A percentile compares a stretch with the other conserved stretches of the same genome.
Evolutionary conservation across 2,888 invertebrate species (phyloP).

Genomic region (Volucella inanis): DNA sequence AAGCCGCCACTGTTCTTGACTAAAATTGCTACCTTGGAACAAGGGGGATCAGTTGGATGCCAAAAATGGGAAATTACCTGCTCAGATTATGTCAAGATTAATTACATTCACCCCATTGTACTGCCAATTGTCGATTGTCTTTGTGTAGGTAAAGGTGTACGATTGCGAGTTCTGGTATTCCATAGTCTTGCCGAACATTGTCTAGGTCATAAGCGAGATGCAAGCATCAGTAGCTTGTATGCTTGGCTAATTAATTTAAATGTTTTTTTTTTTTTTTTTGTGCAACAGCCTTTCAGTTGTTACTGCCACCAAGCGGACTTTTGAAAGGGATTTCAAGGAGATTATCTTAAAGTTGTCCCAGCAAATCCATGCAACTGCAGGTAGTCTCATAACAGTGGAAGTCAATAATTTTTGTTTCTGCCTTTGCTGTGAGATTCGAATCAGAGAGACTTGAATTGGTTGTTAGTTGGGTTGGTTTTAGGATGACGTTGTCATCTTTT

Average conservation of each 20-base stretch:
- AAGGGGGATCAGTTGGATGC: slow-evolving; percentile 50
- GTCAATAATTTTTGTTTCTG: slow-evolving; percentile 51
- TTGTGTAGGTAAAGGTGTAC: slow-evolving; percentile 26
- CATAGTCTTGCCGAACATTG: slow-evolving; percentile 30
- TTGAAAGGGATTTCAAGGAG: slow-evolving; percentile 67
- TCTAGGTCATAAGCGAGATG: slow-evolving; percentile 33
- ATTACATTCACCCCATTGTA: slow-evolving; percentile 82
- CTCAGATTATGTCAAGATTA: slow-evolving; percentile 83
- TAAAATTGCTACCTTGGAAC: slow-evolving; percentile 33
- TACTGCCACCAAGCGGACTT: slow-evolving; percentile 29
- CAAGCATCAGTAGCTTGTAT: slow-evolving; percentile 37
- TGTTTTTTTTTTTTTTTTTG: slow-evolving; percentile 19
- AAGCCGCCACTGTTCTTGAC: slow-evolving; percentile 60
- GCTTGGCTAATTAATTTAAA: slow-evolving; percentile 72
- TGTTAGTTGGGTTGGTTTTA: slow-evolving; percentile 7
- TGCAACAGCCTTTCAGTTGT: background rate
- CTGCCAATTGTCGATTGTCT: slow-evolving; percentile 79
- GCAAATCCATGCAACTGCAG: background rate
- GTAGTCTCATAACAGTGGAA: slow-evolving; percentile 40
- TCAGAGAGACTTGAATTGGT: slow-evolving; percentile 57
- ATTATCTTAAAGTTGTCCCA: slow-evolving; percentile 63
- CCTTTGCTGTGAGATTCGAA: slow-evolving; percentile 50
- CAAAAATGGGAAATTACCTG: slow-evolving; percentile 80
- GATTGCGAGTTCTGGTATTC: background rate
- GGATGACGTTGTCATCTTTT: slow-evolving; percentile 57